Base-by-base conservation (phyloP, 2,797 vertebrate genomes). In the Hyperoplus lanceolatus region DNA sequence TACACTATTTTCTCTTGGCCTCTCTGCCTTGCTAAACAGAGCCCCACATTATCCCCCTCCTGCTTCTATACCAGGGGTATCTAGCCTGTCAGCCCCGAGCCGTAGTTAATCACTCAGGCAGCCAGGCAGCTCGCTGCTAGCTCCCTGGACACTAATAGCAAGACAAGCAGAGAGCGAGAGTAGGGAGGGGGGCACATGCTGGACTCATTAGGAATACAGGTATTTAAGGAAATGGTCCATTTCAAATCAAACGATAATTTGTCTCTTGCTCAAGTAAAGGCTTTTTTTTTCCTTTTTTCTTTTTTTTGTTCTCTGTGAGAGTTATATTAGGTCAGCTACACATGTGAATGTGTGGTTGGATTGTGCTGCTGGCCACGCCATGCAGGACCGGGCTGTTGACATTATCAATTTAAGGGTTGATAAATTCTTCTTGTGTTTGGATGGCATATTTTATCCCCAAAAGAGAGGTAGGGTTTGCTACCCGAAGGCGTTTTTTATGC, bases 71-170 rank as follows among this genome's bases (percentile, higher is more conserved):
- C 29, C 72, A 90, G 92, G 92, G 90, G 77, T 88, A 89, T 86
- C 89, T 86, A 82, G 89, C 92, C 94, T 95, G 95, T 96, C 96
- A 95, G 94, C 94, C 93, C 78, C 90, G 48, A 95, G 94, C 94
- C 92, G 94, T 89, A 91, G 93, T 95, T 96, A 96, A 96, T 96
- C 96, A 96, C 94, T 96, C 96, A 96, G 87, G 91, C 90, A 80
- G 90, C 83, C 80, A 72, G 82, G 84, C 87, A 87, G 88, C 87
- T 90, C 73, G 49, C 86, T 73, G 57, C 91, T 78, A 80, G 78
- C 87, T 94, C 94, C 94, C 93, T 65, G 89, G 92, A 93, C 92
- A 81, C 92, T 93, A 95, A 95, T 94, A 92, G 91, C 91, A 92
- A 94, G 94, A 93, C 94, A 91, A 92, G 84, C 79, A 80, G 79